A percentile compares a stretch with the other conserved stretches of the same genome.
Evolutionary conservation across 1,140 invertebrate species (phyloP).

Genomic region (Patella vulgata): DNA sequence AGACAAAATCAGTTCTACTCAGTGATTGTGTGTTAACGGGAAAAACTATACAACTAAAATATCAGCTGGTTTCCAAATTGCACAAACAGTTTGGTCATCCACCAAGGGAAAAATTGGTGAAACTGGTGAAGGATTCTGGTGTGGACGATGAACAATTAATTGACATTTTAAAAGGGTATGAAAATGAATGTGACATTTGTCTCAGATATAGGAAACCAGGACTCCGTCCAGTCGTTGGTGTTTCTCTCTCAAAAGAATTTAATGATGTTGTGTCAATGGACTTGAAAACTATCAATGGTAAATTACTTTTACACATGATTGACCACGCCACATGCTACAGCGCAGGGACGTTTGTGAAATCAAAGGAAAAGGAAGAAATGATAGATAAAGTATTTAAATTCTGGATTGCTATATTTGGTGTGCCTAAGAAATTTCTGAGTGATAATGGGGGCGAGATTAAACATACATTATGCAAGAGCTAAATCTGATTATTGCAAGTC

Average conservation of each 20-base stretch:
- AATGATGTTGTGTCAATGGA: constrained; percentile 5
- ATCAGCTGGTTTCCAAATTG: too few relatives aligned
- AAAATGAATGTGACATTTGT: too few relatives aligned
- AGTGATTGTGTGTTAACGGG: background rate
- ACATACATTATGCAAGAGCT: too few relatives aligned
- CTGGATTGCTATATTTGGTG: constrained; percentile 7
- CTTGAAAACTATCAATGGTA: background rate
- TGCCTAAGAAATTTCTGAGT: background rate
- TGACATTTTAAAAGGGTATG: too few relatives aligned
- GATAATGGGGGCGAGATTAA: constrained; percentile 10
- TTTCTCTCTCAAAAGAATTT: constrained; percentile 1
- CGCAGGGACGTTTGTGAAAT: background rate
- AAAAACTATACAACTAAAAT: too few relatives aligned
- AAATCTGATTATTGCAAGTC: too few relatives aligned
- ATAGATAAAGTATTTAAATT: constrained; percentile 1
- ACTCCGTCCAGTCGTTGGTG: background rate
- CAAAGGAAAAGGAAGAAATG: background rate
- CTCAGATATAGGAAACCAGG: background rate
- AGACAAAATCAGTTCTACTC: background rate
- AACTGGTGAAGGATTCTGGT: background rate
- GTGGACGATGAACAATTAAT: background rate
- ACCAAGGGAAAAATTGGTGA: background rate
- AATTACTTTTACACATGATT: constrained; percentile 2
- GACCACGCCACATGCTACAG: constrained; percentile 4
- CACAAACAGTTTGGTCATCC: too few relatives aligned